Evolutionary conservation across 2,797 vertebrate species (phyloP), one percentile per base, ranked within the genome.

Genomic region (Aldrovandia affinis): DNA sequence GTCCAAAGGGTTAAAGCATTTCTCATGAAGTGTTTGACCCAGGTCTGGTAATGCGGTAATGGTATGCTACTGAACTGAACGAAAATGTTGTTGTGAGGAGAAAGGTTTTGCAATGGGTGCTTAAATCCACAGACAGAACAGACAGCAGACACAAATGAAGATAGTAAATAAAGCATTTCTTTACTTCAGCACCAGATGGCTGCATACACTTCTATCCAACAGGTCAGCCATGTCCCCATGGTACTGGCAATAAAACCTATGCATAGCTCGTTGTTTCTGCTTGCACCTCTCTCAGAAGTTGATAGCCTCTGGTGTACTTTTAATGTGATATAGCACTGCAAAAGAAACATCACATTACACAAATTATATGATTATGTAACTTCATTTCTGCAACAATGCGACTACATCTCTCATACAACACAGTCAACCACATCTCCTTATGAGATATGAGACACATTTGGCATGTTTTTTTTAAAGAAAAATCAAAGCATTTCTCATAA

Each of bases 401-500:
- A 70, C 68, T 36, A 14, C 3, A 44, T 44, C 70, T 1, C 44
- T 22, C 20, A 20, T 47, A 44, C 6, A 44, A 42, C 9, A 44
- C 42, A 47, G 20, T 42, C 25, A 9, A n/a, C 39, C 20, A 75
- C 39, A 75, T 44, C 2, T 14, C 12, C 18, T 14, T 12, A 25
- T 47, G n/a, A 22, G 55, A 57, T 20, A 57, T 57, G 55, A 0
- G 18, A 57, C 55, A 57, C 9, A 9, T 55, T 55, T 39, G 25
- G 44, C 44, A 22, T 75, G 25, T 75, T 36, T 83, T 70, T 87
- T 91, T 88, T 70, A 87, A 92, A 94, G 91, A 92, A 92, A 90
- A 85, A 87, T 39, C 44, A 88, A 88, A 88, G 88, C 91, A 93
- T 85, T 75, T 88, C 88, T 90, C 86, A 86, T 87, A 91, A 83